Percentiles rank a stretch among this genome's conserved stretches.
Evolutionary conservation across 2,888 invertebrate species (phyloP).

Genomic region (Patella depressa): DNA sequence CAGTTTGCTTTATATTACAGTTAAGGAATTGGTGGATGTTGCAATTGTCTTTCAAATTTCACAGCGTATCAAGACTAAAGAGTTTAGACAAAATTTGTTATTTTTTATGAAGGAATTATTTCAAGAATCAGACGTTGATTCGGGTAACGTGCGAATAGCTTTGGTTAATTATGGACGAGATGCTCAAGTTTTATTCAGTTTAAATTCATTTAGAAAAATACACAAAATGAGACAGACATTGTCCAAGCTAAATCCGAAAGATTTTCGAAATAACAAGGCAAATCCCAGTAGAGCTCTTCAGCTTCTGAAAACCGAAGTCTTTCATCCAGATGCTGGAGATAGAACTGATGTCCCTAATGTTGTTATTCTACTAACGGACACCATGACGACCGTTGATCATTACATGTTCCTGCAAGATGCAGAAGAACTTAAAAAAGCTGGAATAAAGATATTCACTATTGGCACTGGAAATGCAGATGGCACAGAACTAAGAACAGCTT

Average conservation of each 20-base stretch:
- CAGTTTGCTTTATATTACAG: conserved; percentile 26
- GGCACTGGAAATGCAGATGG: conserved; percentile 35
- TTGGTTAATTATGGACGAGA: conserved; percentile 64
- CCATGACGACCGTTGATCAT: conserved; percentile 41
- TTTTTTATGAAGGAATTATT: conserved; percentile 46
- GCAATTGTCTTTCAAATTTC: conserved; percentile 49
- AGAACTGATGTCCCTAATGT: conserved; percentile 50
- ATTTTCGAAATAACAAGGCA: conserved; percentile 28
- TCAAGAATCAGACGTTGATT: conserved; percentile 43
- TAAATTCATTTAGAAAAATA: conserved; percentile 31
- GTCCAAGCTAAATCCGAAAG: conserved; percentile 32
- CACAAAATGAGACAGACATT: conserved; percentile 31
- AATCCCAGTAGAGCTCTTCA: conserved; percentile 35
- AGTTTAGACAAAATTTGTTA: conserved; percentile 41
- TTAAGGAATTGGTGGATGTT: conserved; percentile 42
- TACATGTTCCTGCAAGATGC: conserved; percentile 44
- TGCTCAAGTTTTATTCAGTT: conserved; percentile 39
- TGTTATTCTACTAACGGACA: conserved; percentile 54
- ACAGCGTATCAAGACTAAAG: conserved; percentile 37
- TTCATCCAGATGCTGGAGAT: conserved; percentile 36
- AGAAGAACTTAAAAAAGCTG: conserved; percentile 43
- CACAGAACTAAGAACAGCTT: conserved; percentile 40
- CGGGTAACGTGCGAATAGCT: conserved; percentile 52
- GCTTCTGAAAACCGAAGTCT: conserved; percentile 36
- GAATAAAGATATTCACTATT: conserved; percentile 49